Percentiles rank a stretch among this genome's conserved stretches.
Conservation (phyloP, 35 echinoderm and acorn worm species). For the Eucidaris tribuloides region DNA sequence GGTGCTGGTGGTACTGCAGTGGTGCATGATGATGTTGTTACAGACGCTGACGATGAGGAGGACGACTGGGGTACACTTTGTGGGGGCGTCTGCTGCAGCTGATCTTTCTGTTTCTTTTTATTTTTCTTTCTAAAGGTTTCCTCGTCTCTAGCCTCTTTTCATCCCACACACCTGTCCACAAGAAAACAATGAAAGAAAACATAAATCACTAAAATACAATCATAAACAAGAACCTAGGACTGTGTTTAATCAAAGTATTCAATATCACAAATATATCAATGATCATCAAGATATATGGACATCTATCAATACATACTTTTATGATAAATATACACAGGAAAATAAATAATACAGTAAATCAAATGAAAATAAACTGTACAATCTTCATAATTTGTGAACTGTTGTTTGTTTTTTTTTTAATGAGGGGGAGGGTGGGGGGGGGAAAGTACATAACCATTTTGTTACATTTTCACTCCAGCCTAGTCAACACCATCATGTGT, state of each 20-base stretch:
- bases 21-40: background rate
- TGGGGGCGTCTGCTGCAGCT: slow-evolving; percentile 32
- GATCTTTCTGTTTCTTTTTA: slow-evolving; percentile 86
- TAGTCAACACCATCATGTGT: too few relatives aligned
- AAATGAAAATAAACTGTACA: too few relatives aligned
- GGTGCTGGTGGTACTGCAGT: background rate
- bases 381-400: too few relatives aligned
- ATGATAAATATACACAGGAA: background rate
- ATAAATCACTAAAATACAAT: background rate
- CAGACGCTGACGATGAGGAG: background rate
- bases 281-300: background rate
- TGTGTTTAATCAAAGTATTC: background rate
- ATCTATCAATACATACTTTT: background rate
- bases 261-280: background rate
- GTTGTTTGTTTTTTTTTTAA: too few relatives aligned
- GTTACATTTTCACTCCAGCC: too few relatives aligned
- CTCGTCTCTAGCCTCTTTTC: slow-evolving; percentile 95
- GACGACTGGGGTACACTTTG: slow-evolving; percentile 4
- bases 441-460: too few relatives aligned
- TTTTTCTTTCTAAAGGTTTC: slow-evolving; percentile 95
- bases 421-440: too few relatives aligned
- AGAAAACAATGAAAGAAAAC: background rate
- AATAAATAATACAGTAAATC: background rate
- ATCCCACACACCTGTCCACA: slow-evolving; percentile 90
- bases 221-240: background rate